Percentiles rank a stretch among this genome's conserved stretches.
These are phyloP conservation scores for Garra rufa DNA, from an alignment of 2,113 vertebrate genomes.

Conservation along the genomic window DNA sequence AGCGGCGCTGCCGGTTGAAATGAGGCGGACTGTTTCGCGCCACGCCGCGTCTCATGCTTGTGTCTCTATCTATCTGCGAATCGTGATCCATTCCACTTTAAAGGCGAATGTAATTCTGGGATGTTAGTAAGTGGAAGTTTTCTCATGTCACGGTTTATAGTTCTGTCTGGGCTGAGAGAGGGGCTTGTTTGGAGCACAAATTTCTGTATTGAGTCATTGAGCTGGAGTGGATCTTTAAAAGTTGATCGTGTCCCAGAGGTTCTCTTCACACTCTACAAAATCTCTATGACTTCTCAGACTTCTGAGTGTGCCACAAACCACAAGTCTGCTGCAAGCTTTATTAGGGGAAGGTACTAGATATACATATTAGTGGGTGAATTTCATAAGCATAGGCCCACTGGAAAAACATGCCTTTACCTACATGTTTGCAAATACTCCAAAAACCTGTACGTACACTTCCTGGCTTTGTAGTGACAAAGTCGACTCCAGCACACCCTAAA, in stretches of 20 bases:
- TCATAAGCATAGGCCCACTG: not conserved
- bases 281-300: not conserved
- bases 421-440: too few relatives aligned
- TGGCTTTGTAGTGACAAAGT: not conserved
- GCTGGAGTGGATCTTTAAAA: not conserved
- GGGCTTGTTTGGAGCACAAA: not conserved
- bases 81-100: not conserved
- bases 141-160: not conserved
- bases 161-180: not conserved
- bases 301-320: not conserved
- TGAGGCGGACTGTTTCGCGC: constrained; percentile 33
- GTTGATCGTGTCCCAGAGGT: not conserved
- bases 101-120: constrained; percentile 19
- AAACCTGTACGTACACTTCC: too few relatives aligned
- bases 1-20: constrained; percentile 65
- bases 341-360: not conserved
- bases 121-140: constrained; percentile 16
- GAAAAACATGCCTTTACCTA: not conserved
- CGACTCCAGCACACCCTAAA: not conserved
- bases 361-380: not conserved
- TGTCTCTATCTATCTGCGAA: constrained; percentile 24
- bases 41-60: not conserved
- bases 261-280: not conserved
- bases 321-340: not conserved
- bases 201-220: constrained; percentile 16